These are phyloP conservation scores for Solea solea DNA, from an alignment of 2,113 vertebrate genomes.

Conservation along the genomic window DNA sequence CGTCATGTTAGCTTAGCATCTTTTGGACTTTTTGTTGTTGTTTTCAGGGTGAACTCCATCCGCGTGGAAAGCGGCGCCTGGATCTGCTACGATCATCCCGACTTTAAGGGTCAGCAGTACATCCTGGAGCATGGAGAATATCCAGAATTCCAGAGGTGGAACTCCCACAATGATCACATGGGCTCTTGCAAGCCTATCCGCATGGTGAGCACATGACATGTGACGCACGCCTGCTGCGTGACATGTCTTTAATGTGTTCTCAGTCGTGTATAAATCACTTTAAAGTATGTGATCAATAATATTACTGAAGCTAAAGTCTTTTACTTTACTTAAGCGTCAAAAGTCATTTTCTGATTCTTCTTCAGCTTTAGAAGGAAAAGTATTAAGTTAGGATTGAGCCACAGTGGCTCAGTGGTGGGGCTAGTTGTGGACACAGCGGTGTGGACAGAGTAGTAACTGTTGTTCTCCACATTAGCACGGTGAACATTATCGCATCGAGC, in stretches of 20 bases:
- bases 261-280: too few species aligned
- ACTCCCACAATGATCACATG: slow-evolving; percentile 90
- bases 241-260: too few species aligned
- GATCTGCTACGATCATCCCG: slow-evolving; percentile 89
- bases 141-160: slow-evolving; percentile 90
- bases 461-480: slow-evolving; percentile 80
- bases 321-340: too few species aligned
- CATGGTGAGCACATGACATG: slow-evolving; percentile 82
- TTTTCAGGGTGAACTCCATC: slow-evolving; percentile 87
- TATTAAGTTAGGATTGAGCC: too few species aligned
- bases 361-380: too few species aligned
- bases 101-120: slow-evolving; percentile 91
- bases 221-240: too few species aligned
- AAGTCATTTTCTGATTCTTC: too few species aligned
- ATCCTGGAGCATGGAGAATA: slow-evolving; percentile 90
- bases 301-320: too few species aligned
- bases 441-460: background rate
- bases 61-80: slow-evolving; percentile 89
- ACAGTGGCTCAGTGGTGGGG: too few species aligned
- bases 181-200: slow-evolving; percentile 90
- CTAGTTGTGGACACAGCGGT: too few species aligned
- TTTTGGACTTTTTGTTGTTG: background rate
- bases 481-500: slow-evolving; percentile 89
- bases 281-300: too few species aligned
- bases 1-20: too few species aligned